Evolutionary conservation across 2,113 vertebrate genomes (phyloP).

Genomic region (Orthonyx spaldingii): DNA sequence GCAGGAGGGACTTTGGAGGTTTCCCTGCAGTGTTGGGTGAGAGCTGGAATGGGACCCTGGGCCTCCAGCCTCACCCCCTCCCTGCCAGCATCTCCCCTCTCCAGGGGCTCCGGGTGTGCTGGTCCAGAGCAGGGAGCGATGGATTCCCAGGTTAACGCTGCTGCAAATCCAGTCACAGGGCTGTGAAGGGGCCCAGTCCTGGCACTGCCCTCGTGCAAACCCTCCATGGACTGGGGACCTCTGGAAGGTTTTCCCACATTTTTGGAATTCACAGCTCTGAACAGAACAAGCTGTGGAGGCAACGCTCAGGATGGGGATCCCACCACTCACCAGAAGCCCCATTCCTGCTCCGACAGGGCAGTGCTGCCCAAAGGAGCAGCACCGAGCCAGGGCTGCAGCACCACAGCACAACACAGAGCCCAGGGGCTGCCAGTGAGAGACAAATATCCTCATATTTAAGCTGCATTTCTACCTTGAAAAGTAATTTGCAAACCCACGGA

Average conservation of each 20-base stretch:
- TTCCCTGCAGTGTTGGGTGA: not conserved
- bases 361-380: not conserved
- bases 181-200: not conserved
- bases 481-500: not conserved
- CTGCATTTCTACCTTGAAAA: not conserved
- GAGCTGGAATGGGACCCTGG: not conserved
- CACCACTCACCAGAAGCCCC: accelerated
- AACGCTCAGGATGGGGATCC: accelerated
- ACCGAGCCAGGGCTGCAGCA: not conserved
- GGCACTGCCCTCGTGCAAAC: not conserved
- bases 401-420: not conserved
- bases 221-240: accelerated
- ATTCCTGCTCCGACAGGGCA: accelerated
- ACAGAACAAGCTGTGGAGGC: not conserved
- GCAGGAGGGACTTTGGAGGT: accelerated
- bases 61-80: not conserved
- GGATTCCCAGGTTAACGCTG: not conserved
- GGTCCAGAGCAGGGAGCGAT: accelerated
- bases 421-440: not conserved
- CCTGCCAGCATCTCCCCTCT: not conserved
- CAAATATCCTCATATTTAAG: not conserved
- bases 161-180: accelerated
- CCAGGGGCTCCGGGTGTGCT: accelerated
- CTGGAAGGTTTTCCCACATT: not conserved
- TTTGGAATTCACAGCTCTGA: not conserved